Conservation (phyloP, 2,113 vertebrate genomes). For the Melanerpes formicivorus region DNA sequence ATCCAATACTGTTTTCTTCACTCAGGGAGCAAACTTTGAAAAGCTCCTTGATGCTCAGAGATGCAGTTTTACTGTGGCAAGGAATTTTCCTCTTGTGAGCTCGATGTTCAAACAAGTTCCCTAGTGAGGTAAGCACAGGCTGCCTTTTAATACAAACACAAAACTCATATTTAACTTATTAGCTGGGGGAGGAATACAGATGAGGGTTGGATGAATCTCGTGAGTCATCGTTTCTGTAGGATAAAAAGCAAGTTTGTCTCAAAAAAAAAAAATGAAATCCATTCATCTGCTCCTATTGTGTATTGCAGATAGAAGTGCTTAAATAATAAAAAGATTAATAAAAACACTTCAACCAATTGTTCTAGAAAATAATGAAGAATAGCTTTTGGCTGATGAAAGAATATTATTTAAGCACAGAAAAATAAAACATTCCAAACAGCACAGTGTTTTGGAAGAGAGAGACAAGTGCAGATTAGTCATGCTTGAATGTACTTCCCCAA, state of each 20-base stretch:
- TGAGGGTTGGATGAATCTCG: slow-evolving; percentile 42
- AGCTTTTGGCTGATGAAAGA: slow-evolving; percentile 28
- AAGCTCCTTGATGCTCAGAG: neutral
- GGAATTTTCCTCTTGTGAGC: slow-evolving; percentile 8
- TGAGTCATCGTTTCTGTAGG: slow-evolving; percentile 73
- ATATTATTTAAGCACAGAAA: slow-evolving; percentile 49
- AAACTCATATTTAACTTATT: slow-evolving; percentile 73
- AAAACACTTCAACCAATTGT: slow-evolving; percentile 52
- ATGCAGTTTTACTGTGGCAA: neutral
- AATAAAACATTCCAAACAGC: slow-evolving; percentile 28
- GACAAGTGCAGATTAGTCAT: slow-evolving; percentile 19
- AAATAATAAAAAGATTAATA: slow-evolving; percentile 70
- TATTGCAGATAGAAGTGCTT: slow-evolving; percentile 54
- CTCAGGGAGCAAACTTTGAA: neutral
- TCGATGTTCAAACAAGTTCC: slow-evolving; percentile 32
- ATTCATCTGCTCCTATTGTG: slow-evolving; percentile 71
- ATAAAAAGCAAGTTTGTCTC: slow-evolving; percentile 68
- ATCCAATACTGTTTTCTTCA: neutral
- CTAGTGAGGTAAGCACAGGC: slow-evolving; percentile 28
- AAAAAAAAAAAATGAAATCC: slow-evolving; percentile 44
- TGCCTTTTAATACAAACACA: slow-evolving; percentile 51
- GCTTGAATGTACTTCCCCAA: slow-evolving; percentile 4
- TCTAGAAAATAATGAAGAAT: slow-evolving; percentile 60
- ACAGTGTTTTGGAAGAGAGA: slow-evolving; percentile 1
- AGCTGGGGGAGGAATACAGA: slow-evolving; percentile 72